Percentiles rank a stretch among this genome's conserved stretches.
Evolutionary conservation across 1,140 invertebrate species (phyloP).

Genomic region (Hylaeus volcanicus): DNA sequence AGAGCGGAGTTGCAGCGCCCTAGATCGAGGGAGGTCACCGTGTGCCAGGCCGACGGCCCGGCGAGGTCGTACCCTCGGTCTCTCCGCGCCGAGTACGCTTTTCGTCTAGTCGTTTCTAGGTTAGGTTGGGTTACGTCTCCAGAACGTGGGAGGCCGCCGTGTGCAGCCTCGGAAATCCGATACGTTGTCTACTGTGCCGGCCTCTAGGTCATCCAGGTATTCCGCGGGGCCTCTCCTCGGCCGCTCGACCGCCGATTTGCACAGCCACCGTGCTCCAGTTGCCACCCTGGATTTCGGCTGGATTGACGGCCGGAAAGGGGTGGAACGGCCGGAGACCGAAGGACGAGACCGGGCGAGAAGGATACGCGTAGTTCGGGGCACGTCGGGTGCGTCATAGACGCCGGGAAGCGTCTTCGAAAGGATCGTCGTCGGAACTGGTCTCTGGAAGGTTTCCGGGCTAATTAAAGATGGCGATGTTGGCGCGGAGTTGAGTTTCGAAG

Average conservation of each 20-base stretch:
- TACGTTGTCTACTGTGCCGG: constrained; percentile 51
- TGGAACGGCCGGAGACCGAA: not conserved
- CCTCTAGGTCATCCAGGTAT: constrained; percentile 60
- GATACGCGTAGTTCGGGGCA: too few species aligned
- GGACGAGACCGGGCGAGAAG: not conserved
- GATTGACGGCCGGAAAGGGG: not conserved
- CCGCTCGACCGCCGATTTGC: constrained; percentile 29
- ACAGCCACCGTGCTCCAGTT: constrained; percentile 12
- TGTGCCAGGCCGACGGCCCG: constrained; percentile 80
- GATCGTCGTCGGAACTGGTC: too few species aligned
- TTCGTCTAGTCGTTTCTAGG: constrained; percentile 76
- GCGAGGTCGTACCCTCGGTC: constrained; percentile 79
- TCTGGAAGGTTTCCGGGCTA: too few species aligned
- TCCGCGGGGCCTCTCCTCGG: constrained; percentile 9
- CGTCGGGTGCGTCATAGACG: too few species aligned
- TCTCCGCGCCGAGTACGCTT: constrained; percentile 67
- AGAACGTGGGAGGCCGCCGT: constrained; percentile 65
- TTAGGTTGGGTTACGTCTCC: constrained; percentile 70
- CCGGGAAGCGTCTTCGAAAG: too few species aligned
- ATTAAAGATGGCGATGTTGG: too few species aligned
- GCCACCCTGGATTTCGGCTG: constrained; percentile 27
- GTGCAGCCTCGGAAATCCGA: constrained; percentile 65
- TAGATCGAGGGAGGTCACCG: constrained; percentile 81
- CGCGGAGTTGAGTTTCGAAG: too few species aligned
- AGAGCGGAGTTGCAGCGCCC: constrained; percentile 80